A percentile compares a stretch with the other conserved stretches of the same genome.
phyloP scores from a whole-genome alignment of 23 tunicate genomes.

The Ciona savignyi region DNA sequence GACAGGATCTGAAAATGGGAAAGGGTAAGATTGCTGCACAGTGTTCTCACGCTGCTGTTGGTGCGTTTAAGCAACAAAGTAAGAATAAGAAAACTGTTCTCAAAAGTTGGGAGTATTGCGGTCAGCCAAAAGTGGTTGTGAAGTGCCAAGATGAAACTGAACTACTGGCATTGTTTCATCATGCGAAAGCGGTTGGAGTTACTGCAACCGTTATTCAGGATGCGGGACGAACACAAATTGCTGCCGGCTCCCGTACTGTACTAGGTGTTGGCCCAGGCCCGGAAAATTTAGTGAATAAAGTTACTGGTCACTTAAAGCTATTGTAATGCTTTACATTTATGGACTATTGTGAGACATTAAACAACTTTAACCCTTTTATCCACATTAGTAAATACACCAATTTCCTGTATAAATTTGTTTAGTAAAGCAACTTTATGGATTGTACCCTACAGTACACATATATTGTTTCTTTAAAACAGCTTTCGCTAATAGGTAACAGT shows the following conservation, averaged over 20 bases:
- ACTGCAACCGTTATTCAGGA: conserved; percentile 68
- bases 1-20: conserved; percentile 89
- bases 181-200: conserved; percentile 58
- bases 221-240: conserved; percentile 62
- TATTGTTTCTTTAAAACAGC: too few relatives aligned
- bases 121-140: conserved; percentile 92
- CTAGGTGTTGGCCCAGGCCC: conserved; percentile 72
- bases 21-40: conserved; percentile 87
- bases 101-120: conserved; percentile 54
- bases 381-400: too few relatives aligned
- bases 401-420: too few relatives aligned
- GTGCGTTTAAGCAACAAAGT: conserved; percentile 44
- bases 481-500: too few relatives aligned
- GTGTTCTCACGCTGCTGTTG: conserved; percentile 87
- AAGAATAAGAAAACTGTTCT: conserved; percentile 21
- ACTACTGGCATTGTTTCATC: conserved; percentile 44
- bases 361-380: too few relatives aligned
- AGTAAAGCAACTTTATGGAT: too few relatives aligned
- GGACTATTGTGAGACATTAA: too few relatives aligned
- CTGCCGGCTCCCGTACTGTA: conserved; percentile 63
- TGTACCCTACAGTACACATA: too few relatives aligned
- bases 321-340: too few relatives aligned
- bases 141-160: conserved; percentile 65
- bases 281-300: conserved; percentile 13
- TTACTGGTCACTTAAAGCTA: conserved; percentile 61